Evolutionary conservation across 2,797 vertebrate genomes (phyloP).

Genomic region (Pogoniulus pusillus): DNA sequence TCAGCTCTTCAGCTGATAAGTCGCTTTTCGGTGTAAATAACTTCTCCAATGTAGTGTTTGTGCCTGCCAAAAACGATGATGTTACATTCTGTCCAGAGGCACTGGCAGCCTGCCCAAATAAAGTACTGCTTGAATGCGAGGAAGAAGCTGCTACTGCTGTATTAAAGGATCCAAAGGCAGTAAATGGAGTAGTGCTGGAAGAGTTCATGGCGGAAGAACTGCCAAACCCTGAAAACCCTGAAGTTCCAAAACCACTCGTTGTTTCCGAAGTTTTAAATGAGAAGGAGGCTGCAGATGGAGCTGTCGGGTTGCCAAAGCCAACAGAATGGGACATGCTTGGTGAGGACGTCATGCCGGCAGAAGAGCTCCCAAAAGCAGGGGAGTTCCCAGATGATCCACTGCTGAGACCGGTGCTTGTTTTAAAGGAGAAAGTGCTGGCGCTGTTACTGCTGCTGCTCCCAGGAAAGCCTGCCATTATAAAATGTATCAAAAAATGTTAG

Average conservation of each 20-base stretch:
- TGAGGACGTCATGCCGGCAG: conserved; percentile 24
- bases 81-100: neutral
- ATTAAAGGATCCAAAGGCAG: conserved; percentile 28
- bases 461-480: conserved; percentile 71
- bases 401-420: conserved; percentile 61
- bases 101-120: conserved; percentile 52
- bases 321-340: neutral
- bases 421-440: conserved; percentile 81
- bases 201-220: conserved; percentile 10
- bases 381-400: conserved; percentile 22
- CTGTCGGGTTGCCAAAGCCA: conserved; percentile 54
- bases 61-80: neutral
- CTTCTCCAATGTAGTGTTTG: conserved; percentile 35
- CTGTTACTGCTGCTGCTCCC: conserved; percentile 24
- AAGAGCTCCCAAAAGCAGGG: conserved; percentile 33
- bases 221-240: conserved; percentile 66
- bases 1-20: conserved; percentile 84
- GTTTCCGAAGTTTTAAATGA: conserved; percentile 77
- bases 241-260: conserved; percentile 41
- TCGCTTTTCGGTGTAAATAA: conserved; percentile 83
- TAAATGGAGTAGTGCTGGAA: neutral
- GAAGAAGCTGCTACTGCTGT: neutral
- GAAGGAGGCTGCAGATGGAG: conserved; percentile 78
- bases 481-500: neutral
- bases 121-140: neutral